Base-by-base conservation (phyloP, 2,797 vertebrate genomes). In the Sibirionetta formosa region DNA sequence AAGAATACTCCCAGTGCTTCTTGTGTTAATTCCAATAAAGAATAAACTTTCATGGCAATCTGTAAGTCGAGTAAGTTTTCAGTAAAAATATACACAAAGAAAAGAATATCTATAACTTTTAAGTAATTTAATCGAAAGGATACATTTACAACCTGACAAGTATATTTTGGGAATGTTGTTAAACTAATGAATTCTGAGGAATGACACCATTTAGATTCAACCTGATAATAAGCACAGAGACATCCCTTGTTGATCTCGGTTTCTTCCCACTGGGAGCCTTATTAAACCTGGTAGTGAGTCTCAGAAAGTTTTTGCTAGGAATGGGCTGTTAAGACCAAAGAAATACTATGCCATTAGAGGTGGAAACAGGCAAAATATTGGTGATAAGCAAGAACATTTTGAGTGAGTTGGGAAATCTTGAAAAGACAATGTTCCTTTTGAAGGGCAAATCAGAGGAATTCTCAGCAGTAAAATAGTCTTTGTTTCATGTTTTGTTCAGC, bases 101-200 rank as follows among this genome's bases (percentile, higher is more conserved):
- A 88, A 91, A 91, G 65, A 90, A 94, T 90, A 96, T 82, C 92
- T 82, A 69, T 95, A 93, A 87, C 83, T 95, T 93, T 88, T 46
- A 94, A 80, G 91, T 80, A 90, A 95, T 89, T 81, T 94, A 94
- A 93, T 87, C 7, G 3, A 94, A 93, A 87, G 72, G 93, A 70
- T 93, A 90, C 83, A 58, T 88, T 95, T 93, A 78, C 88, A 90
- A 85, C 75, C 90, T 93, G 95, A 81, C 90, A 91, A 93, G 78
- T 93, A 89, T 95, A 92, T 90, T 96, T 96, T 94, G 86, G 95
- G 92, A 96, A 84, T 94, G 82, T 93, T 94, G 91, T 96, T 96
- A 95, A 94, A 94, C 82, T 96, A 96, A 97, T 97, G 96, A 96
- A 95, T 96, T 96, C 90, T 93, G 91, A 92, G 92, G 90, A 96